Evolutionary conservation across 2,888 invertebrate genomes (phyloP).

Genomic region (Chorisops tibialis): DNA sequence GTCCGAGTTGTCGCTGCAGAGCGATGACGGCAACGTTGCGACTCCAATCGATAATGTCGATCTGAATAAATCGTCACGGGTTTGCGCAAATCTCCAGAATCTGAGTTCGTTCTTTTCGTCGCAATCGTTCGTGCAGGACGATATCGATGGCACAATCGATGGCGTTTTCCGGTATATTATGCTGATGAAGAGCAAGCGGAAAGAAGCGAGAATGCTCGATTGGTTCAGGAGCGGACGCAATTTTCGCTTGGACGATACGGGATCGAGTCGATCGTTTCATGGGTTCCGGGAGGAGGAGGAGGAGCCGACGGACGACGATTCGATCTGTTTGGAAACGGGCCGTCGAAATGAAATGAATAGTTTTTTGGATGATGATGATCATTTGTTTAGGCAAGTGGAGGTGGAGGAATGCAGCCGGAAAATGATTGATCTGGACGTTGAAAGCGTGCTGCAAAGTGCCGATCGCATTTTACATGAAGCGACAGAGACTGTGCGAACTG

Average conservation of each 20-base stretch:
- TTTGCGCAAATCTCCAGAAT: conserved; percentile 24
- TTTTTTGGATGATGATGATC: conserved; percentile 13
- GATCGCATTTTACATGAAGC: background rate
- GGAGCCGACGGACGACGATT: background rate
- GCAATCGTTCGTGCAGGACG: conserved; percentile 14
- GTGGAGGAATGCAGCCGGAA: background rate
- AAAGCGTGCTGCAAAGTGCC: background rate
- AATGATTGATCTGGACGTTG: background rate
- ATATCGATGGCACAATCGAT: conserved; percentile 1
- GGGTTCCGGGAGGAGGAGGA: conserved; percentile 15
- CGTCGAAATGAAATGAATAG: background rate
- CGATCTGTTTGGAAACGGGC: background rate
- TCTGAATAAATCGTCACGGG: conserved; percentile 20
- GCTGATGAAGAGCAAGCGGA: conserved; percentile 12
- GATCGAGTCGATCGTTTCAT: conserved; percentile 6
- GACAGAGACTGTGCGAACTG: too few relatives aligned
- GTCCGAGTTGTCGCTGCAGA: conserved; percentile 24
- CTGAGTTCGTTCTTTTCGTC: conserved; percentile 27
- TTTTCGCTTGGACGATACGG: background rate
- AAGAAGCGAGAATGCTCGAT: conserved; percentile 1
- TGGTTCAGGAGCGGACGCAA: conserved; percentile 17
- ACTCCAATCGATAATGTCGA: conserved; percentile 11
- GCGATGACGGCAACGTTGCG: background rate
- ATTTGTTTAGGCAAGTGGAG: background rate
- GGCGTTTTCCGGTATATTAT: conserved; percentile 22